Percentiles rank a stretch among this genome's conserved stretches.
These are phyloP conservation scores for Nemotelus nigrinus DNA, from an alignment of 2,888 invertebrate genomes.

Conservation along the genomic window DNA sequence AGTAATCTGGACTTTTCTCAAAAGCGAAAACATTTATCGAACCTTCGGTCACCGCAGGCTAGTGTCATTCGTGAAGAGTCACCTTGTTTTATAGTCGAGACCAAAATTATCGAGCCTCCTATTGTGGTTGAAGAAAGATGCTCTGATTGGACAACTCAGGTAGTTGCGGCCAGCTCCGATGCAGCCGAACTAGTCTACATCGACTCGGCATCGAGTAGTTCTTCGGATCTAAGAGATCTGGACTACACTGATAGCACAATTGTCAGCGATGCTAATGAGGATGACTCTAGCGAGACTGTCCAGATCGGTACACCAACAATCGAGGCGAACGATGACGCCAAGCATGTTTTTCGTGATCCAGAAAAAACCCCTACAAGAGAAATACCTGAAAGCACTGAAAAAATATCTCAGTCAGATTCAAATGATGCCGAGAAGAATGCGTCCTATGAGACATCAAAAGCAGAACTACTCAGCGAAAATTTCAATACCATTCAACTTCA, in stretches of 20 bases:
- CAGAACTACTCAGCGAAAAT: too few relatives aligned
- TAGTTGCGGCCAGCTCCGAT: slow-evolving; percentile 66
- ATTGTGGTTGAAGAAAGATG: slow-evolving; percentile 69
- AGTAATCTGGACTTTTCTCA: slow-evolving; percentile 62
- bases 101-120: slow-evolving; percentile 68
- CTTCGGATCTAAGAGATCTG: slow-evolving; percentile 70
- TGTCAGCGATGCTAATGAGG: slow-evolving; percentile 65
- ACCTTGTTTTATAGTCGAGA: slow-evolving; percentile 69
- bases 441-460: background rate
- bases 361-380: slow-evolving; percentile 40
- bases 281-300: slow-evolving; percentile 64
- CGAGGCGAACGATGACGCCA: slow-evolving; percentile 50
- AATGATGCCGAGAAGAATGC: background rate
- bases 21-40: slow-evolving; percentile 55
- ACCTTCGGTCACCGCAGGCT: slow-evolving; percentile 58
- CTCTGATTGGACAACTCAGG: slow-evolving; percentile 67
- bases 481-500: too few relatives aligned
- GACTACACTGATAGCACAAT: slow-evolving; percentile 62
- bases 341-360: slow-evolving; percentile 27
- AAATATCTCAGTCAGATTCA: background rate
- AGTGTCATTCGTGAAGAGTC: slow-evolving; percentile 60
- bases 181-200: slow-evolving; percentile 77
- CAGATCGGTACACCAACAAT: slow-evolving; percentile 56
- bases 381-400: slow-evolving; percentile 16
- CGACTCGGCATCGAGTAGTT: slow-evolving; percentile 74